Conservation (phyloP, 2,797 vertebrate species). For the Ciconia nigra region DNA sequence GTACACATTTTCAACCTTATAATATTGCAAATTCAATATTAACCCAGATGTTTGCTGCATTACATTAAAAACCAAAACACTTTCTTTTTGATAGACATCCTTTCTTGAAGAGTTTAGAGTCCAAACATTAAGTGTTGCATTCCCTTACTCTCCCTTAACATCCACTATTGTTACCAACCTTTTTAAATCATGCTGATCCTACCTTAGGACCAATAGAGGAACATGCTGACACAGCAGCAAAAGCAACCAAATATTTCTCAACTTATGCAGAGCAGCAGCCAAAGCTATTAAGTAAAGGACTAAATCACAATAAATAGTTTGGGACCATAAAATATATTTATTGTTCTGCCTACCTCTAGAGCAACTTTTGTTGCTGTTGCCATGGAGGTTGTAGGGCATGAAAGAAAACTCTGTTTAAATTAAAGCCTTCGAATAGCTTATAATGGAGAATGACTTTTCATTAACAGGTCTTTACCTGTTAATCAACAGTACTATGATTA, state of each 20-base stretch:
- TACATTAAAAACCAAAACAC: neutral
- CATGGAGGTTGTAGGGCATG: neutral
- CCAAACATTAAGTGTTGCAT: neutral
- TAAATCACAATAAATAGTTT: neutral
- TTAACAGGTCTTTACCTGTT: conserved; percentile 2
- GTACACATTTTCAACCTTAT: neutral
- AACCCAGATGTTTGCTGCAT: neutral
- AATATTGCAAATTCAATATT: neutral
- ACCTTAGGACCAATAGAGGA: neutral
- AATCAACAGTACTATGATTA: neutral
- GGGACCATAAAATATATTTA: neutral
- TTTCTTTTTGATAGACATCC: neutral
- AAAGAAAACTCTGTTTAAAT: neutral
- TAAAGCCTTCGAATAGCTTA: neutral
- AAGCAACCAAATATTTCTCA: neutral
- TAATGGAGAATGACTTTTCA: neutral
- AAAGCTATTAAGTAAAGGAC: neutral
- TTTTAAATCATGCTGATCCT: neutral
- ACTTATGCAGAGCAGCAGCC: neutral
- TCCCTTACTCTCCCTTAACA: neutral
- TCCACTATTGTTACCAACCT: neutral
- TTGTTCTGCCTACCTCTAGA: neutral
- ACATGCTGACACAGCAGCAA: neutral
- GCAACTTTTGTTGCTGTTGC: conserved; percentile 33
- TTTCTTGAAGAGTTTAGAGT: neutral